Evolutionary conservation across 1,140 invertebrate genomes (phyloP).

Genomic region (Cyclargus thomasi): DNA sequence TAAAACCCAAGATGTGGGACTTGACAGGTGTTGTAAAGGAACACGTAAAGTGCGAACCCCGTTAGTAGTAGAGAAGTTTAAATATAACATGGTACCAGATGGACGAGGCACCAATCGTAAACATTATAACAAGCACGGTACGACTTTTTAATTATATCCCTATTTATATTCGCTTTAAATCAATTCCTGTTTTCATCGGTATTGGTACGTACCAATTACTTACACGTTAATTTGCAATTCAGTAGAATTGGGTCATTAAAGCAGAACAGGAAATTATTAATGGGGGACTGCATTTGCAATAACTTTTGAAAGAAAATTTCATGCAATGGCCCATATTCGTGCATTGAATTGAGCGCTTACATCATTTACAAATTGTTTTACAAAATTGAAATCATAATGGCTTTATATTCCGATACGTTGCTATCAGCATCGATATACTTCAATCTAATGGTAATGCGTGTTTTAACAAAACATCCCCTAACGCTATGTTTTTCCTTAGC

Average conservation of each 20-base stretch:
- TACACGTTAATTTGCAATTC: slow-evolving; percentile 5
- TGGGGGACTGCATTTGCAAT: slow-evolving; percentile 5
- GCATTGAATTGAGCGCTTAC: not conserved
- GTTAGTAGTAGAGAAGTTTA: no score
- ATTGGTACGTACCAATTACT: no score
- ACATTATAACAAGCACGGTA: not conserved
- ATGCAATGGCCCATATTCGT: not conserved
- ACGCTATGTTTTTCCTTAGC: no score
- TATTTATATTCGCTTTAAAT: not conserved
- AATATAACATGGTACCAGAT: no score
- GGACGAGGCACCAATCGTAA: not conserved
- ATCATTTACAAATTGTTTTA: not conserved
- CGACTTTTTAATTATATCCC: not conserved
- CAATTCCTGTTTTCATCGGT: not conserved
- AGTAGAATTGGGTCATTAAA: not conserved
- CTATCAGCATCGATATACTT: no score
- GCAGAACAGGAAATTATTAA: not conserved
- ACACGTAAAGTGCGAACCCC: no score
- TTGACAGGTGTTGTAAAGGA: no score
- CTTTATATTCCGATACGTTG: no score
- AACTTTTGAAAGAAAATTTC: slow-evolving; percentile 1
- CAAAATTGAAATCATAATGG: not conserved
- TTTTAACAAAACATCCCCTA: no score
- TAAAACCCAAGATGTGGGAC: no score
- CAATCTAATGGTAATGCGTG: no score